Percentiles rank a stretch among this genome's conserved stretches.
phyloP scores from a whole-genome alignment of 2,888 invertebrate genomes.

The Dasysyrphus albostriatus region DNA sequence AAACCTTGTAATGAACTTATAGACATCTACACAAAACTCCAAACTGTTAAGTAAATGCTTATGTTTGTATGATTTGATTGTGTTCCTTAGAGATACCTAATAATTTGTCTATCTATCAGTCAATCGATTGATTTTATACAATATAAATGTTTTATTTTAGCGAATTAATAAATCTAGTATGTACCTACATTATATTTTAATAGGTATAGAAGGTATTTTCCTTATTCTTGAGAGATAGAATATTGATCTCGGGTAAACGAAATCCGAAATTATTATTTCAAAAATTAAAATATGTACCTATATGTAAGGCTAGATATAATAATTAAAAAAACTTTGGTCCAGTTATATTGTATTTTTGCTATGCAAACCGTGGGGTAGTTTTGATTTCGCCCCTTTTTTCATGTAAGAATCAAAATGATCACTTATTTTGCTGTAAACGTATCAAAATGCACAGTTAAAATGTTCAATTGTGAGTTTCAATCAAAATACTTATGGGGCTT shows the following conservation, averaged over 20 bases:
- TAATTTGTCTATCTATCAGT: not conserved
- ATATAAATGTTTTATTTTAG: not conserved
- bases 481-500: no score
- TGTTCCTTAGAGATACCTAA: not conserved
- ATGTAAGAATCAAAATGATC: no score
- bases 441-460: no score
- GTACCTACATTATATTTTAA: not conserved
- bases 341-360: no score
- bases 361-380: no score
- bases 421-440: no score
- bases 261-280: no score
- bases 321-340: no score
- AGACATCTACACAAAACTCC: not conserved
- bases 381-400: no score
- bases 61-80: not conserved
- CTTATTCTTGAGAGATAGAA: not conserved
- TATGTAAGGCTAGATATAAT: no score
- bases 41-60: not conserved
- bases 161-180: not conserved
- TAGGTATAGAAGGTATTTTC: not conserved
- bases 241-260: not conserved
- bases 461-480: no score
- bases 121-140: not conserved
- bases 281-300: no score
- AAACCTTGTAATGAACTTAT: not conserved